Evolutionary conservation across 2,113 vertebrate genomes (phyloP).

Genomic region (Crotalus tigris): DNA sequence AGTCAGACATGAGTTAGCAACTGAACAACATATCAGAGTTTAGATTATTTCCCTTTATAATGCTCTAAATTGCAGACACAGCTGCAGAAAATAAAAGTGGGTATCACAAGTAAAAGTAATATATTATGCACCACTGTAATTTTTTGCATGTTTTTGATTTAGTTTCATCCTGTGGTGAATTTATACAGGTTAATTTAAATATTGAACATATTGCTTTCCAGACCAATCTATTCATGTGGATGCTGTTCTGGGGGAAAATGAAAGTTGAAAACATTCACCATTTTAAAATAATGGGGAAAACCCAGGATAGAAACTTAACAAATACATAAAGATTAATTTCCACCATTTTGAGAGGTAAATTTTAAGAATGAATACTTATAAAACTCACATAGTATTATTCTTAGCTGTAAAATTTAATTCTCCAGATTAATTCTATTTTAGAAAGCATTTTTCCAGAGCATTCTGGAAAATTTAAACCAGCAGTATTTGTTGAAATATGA

Average conservation of each 20-base stretch:
- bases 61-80: not conserved
- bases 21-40: not conserved
- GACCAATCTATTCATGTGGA: not conserved
- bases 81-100: not conserved
- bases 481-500: too few relatives aligned
- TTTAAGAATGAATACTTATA: not conserved
- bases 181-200: not conserved
- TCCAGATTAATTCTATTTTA: not conserved
- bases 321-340: not conserved
- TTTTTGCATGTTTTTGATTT: not conserved
- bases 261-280: not conserved
- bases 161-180: not conserved
- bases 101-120: not conserved
- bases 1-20: not conserved
- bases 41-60: not conserved
- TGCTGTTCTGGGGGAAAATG: not conserved
- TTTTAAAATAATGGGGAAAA: not conserved
- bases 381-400: not conserved
- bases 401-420: not conserved
- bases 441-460: not conserved
- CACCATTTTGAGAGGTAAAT: not conserved
- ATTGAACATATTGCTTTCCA: not conserved
- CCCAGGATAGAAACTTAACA: not conserved
- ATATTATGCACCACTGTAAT: constrained; percentile 5
- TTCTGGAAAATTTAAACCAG: not conserved